Conservation (phyloP, 1,140 invertebrate genomes). For the Caenorhabditis briggsae region DNA sequence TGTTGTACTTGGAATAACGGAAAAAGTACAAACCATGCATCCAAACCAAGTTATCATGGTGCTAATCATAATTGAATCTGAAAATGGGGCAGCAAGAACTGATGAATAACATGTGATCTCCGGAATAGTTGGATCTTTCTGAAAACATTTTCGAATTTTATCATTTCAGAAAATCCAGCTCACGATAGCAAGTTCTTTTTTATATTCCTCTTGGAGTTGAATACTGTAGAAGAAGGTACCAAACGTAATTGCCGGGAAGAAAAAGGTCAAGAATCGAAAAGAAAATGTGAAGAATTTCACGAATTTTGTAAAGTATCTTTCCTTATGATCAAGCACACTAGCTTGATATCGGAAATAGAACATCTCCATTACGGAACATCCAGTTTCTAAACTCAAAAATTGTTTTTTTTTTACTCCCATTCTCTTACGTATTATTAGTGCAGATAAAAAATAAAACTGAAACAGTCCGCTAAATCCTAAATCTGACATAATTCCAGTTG, state of each 20-base stretch:
- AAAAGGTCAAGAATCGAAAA: conserved; percentile 2
- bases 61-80: conserved; percentile 10
- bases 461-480: conserved; percentile 3
- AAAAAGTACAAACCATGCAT: conserved; percentile 20
- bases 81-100: conserved; percentile 33
- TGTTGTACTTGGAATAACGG: conserved; percentile 30
- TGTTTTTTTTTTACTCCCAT: neutral
- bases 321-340: conserved; percentile 1
- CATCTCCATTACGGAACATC: conserved; percentile 15
- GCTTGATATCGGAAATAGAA: conserved; percentile 20
- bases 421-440: conserved; percentile 17
- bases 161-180: neutral
- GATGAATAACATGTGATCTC: conserved; percentile 26
- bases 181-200: conserved; percentile 29
- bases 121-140: conserved; percentile 25
- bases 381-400: neutral
- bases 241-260: conserved; percentile 2
- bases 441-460: conserved; percentile 33
- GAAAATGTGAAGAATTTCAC: neutral
- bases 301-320: neutral
- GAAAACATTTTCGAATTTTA: neutral
- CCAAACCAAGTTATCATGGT: conserved; percentile 1
- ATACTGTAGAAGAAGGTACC: conserved; percentile 37
- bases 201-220: conserved; percentile 4
- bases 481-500: neutral